Evolutionary conservation across 2,797 vertebrate species (phyloP), one percentile per base, ranked within the genome.

Genomic region (Arrhamphus sclerolepis): DNA sequence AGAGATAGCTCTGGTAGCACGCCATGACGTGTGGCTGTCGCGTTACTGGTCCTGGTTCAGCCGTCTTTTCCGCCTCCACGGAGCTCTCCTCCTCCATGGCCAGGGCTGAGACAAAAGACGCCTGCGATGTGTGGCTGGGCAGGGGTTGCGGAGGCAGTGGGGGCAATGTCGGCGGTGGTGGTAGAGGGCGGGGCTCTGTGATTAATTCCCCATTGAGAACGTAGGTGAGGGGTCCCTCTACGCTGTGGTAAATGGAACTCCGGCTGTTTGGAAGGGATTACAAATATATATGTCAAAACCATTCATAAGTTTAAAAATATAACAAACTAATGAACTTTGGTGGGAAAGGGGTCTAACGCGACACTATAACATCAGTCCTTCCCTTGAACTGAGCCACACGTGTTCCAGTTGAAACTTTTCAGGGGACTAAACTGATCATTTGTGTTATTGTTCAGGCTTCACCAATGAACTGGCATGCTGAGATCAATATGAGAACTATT

Each of bases 231-330:
- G 97, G 97, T 1, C 98, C 98, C 79, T 99, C 97, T 1, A 98
- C 94, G 3, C 97, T 99, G 88, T 98, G 97, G 87, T 98, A 99
- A 79, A 99, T 97, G 66, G 97, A 97, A 2, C 93, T 94, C 50
- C 95, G 94, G 53, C 94, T 97, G 54, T 14, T 41, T 24, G 46
- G 17, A 49, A 34, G 21, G 21, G 28, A 51, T 7, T 31, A 34
- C 0, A 19, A 61, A 38, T 28, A 13, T 57, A 39, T 21, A 48
- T 1, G 6, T 58, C 2, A 28, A 8, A 48, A 54, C 16, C 48
- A 51, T 31, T 16, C 17, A 47, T 6, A 26, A 6, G 1, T 16
- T 24, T 14, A 47, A 47, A 24, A 24, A 26, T 34, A n/a, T 2
- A 11, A 11, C 31, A 13, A 34, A 34, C 13, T 21, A 20, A 21